Conservation (phyloP, 2,797 vertebrate genomes). For the Smutsia temminckii region DNA sequence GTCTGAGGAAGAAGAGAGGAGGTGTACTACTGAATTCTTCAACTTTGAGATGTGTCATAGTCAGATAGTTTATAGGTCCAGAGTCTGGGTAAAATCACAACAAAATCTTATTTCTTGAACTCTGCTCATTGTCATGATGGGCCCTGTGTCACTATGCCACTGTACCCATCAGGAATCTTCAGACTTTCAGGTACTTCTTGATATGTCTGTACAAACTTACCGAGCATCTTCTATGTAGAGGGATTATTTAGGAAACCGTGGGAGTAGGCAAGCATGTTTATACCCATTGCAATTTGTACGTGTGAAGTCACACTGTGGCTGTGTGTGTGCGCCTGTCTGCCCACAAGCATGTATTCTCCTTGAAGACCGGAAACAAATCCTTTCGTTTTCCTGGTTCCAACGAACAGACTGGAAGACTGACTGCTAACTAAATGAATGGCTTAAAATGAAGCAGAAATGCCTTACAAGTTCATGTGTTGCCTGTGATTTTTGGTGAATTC, state of each 20-base stretch:
- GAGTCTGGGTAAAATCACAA: background rate
- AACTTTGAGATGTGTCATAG: background rate
- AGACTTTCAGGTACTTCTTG: background rate
- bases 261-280: background rate
- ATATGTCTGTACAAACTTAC: background rate
- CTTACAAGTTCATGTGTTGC: background rate
- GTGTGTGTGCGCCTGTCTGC: background rate
- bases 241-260: background rate
- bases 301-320: background rate
- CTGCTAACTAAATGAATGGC: background rate
- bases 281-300: background rate
- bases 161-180: background rate
- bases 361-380: background rate
- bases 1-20: background rate
- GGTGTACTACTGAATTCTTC: background rate
- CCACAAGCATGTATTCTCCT: background rate
- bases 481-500: background rate
- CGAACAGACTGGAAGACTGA: background rate
- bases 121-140: background rate
- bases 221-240: background rate
- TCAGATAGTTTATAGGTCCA: background rate
- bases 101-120: background rate
- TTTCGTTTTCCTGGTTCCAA: background rate
- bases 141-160: background rate
- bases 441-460: background rate